A percentile compares a stretch with the other conserved stretches of the same genome.
Evolutionary conservation across 1,140 invertebrate genomes (phyloP).

Genomic region (Bombus soroeensis): DNA sequence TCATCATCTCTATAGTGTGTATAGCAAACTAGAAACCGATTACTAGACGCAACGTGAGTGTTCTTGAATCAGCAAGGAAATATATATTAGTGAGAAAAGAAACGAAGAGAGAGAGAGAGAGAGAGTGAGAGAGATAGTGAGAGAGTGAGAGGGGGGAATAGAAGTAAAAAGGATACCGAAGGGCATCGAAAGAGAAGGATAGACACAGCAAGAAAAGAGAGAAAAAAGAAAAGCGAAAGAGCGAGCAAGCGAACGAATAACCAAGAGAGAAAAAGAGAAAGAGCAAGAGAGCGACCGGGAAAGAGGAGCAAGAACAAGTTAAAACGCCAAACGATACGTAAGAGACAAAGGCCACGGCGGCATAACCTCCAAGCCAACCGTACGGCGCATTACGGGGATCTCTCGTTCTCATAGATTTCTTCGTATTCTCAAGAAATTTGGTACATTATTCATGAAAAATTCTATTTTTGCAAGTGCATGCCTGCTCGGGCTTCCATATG

Average conservation of each 20-base stretch:
- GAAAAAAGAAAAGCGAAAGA: constrained; percentile 29
- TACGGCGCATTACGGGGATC: constrained; percentile 51
- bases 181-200: constrained; percentile 26
- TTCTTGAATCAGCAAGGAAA: constrained; percentile 11
- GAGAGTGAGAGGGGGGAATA: background rate
- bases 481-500: constrained; percentile 46
- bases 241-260: constrained; percentile 24
- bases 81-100: background rate
- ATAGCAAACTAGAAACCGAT: constrained; percentile 51
- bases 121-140: background rate
- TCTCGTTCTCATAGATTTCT: background rate
- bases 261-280: constrained; percentile 18
- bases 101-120: background rate
- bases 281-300: constrained; percentile 23
- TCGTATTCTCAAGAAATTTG: background rate
- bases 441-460: constrained; percentile 40
- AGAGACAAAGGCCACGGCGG: constrained; percentile 62
- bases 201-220: constrained; percentile 48
- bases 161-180: constrained; percentile 39
- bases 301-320: constrained; percentile 52
- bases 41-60: constrained; percentile 44
- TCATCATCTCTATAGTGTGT: constrained; percentile 55
- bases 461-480: constrained; percentile 64
- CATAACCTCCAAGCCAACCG: constrained; percentile 70
- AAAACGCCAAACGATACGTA: constrained; percentile 60